Conservation (phyloP, 92 coral and sea anemone species). For the Zoanthus sansibaricus region DNA sequence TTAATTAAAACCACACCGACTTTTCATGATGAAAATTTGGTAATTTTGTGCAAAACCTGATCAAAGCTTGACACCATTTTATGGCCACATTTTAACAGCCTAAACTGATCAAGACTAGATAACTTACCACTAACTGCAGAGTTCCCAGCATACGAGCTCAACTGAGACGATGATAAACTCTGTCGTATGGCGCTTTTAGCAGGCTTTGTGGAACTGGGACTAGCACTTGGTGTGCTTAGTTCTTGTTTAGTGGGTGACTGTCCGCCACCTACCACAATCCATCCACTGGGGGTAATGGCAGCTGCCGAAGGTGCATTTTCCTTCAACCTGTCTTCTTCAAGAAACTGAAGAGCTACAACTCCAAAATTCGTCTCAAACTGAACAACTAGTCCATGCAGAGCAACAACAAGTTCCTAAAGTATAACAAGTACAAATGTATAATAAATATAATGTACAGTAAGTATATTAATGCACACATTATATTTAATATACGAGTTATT, state of each 20-base stretch:
- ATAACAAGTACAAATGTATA: neutral
- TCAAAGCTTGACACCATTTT: neutral
- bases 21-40: neutral
- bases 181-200: conserved; percentile 64
- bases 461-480: too few species aligned
- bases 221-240: conserved; percentile 56
- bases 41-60: neutral
- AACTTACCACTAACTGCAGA: conserved; percentile 66
- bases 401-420: conserved; percentile 87
- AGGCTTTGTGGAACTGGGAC: conserved; percentile 66
- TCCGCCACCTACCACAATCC: conserved; percentile 97
- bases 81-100: too few species aligned
- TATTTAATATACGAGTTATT: neutral
- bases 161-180: conserved; percentile 88
- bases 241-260: conserved; percentile 61
- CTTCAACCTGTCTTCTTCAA: conserved; percentile 87
- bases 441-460: too few species aligned
- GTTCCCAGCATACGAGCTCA: conserved; percentile 63
- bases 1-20: too few species aligned
- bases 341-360: conserved; percentile 92
- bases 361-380: conserved; percentile 98
- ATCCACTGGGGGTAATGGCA: conserved; percentile 94
- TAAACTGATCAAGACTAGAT: neutral
- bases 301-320: conserved; percentile 93
- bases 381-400: conserved; percentile 86